Evolutionary conservation across 2,888 invertebrate species (phyloP).

Genomic region (Resseliella maxima): DNA sequence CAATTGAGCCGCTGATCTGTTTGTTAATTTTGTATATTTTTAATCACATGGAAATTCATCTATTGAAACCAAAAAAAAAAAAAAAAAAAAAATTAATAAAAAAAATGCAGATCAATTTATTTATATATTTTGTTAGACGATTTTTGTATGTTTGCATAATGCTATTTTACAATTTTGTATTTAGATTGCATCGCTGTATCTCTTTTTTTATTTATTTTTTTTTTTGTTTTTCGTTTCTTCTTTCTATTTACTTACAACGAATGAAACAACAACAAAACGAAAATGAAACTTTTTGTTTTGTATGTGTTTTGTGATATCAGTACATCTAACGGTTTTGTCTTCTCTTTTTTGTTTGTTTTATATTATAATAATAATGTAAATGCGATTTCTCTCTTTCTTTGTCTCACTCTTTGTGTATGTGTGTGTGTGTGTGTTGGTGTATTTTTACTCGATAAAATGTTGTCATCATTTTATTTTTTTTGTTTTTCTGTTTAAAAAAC

Average conservation of each 20-base stretch:
- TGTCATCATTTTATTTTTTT: slow-evolving; percentile 3
- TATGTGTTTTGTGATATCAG: not conserved
- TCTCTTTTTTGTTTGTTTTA: not conserved
- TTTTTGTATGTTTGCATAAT: not conserved
- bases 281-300: not conserved
- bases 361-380: slow-evolving; percentile 43
- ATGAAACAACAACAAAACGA: no score
- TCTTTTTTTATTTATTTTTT: no score
- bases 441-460: slow-evolving; percentile 30
- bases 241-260: not conserved
- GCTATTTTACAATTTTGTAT: not conserved
- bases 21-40: not conserved
- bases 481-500: not conserved
- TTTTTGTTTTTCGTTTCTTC: not conserved
- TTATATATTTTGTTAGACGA: slow-evolving; percentile 10
- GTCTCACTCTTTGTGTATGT: no score
- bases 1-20: no score
- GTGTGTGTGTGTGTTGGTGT: no score
- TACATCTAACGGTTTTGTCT: not conserved
- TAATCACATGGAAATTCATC: not conserved
- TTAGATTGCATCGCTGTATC: not conserved
- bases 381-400: slow-evolving; percentile 26
- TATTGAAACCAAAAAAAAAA: slow-evolving; percentile 23
- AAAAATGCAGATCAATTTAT: slow-evolving; percentile 34
- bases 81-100: not conserved